phyloP scores from a whole-genome alignment of 2,113 vertebrate species.

The Zapornia atra region DNA sequence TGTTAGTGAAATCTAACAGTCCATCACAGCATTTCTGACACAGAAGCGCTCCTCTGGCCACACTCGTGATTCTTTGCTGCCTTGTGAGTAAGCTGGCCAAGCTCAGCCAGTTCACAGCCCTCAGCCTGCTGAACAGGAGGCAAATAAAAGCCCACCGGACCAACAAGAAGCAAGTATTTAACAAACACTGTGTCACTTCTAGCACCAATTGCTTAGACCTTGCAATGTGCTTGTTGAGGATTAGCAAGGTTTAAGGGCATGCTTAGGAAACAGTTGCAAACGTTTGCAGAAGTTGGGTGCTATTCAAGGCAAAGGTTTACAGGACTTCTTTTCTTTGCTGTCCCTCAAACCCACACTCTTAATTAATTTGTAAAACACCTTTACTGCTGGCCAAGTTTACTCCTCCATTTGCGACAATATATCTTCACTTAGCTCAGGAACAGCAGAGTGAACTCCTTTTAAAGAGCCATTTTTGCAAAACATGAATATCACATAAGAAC shows the following conservation, averaged over 20 bases:
- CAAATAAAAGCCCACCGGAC: neutral
- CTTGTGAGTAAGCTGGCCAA: neutral
- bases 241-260: neutral
- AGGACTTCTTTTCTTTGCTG: neutral
- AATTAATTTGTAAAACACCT: neutral
- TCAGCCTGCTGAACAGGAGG: neutral
- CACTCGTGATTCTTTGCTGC: neutral
- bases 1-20: neutral
- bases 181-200: neutral
- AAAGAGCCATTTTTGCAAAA: conserved; percentile 26
- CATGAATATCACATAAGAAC: conserved; percentile 23
- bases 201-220: neutral
- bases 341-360: neutral
- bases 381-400: neutral
- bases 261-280: neutral
- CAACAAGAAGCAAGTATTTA: neutral
- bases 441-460: neutral
- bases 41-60: neutral
- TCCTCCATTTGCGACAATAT: neutral
- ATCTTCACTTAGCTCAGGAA: neutral
- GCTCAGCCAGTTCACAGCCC: neutral
- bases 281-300: neutral
- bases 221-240: neutral
- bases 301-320: neutral
- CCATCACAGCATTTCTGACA: neutral